These are phyloP conservation scores for Struthio camelus DNA, from an alignment of 2,113 vertebrate genomes.

Conservation along the genomic window DNA sequence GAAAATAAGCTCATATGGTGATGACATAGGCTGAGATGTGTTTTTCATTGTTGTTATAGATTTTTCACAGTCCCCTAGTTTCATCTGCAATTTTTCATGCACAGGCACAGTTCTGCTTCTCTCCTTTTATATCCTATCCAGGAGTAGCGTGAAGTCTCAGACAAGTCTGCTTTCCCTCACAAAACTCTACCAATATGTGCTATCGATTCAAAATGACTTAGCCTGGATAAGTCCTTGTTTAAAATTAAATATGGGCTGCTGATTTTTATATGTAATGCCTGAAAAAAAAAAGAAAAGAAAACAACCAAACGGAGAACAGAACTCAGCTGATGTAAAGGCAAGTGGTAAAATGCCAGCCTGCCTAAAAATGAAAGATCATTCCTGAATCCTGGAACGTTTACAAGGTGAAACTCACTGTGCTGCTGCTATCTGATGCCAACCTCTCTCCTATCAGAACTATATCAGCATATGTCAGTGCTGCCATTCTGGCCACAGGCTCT, in stretches of 20 bases:
- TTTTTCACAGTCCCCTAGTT: constrained; percentile 35
- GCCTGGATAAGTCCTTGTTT: background rate
- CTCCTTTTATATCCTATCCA: background rate
- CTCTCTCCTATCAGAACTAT: rapidly evolving
- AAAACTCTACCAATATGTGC: background rate
- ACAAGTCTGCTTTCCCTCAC: background rate
- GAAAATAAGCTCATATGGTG: constrained; percentile 11
- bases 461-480: background rate
- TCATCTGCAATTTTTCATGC: constrained; percentile 1
- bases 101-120: background rate
- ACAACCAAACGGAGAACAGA: background rate
- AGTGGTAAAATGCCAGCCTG: background rate
- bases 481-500: background rate
- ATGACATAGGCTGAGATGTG: background rate
- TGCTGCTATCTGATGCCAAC: background rate
- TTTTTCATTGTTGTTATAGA: constrained; percentile 18
- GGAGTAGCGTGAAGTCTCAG: background rate
- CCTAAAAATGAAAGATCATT: background rate
- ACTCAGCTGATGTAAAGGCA: background rate
- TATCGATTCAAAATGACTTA: rapidly evolving
- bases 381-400: background rate
- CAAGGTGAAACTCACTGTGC: background rate
- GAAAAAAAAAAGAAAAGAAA: background rate
- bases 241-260: background rate
- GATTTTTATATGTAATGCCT: background rate